Base-by-base conservation (phyloP, 2,888 invertebrate genomes). In the Chironomus riparius region DNA sequence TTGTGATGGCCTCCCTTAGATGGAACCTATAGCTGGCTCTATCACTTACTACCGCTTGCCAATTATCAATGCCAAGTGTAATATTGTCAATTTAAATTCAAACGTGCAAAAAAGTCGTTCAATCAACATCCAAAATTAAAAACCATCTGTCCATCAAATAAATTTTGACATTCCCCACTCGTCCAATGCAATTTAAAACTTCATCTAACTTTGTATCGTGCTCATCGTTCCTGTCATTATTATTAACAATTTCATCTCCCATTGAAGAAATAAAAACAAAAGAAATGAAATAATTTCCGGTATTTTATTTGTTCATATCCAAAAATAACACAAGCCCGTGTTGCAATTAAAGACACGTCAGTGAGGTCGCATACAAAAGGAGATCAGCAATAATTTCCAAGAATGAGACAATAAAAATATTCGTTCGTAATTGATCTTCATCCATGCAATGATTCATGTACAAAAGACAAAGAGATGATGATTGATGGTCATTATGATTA, bases 271-370 rank as follows among this genome's bases (percentile, higher is more conserved):
- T 38, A 38, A 38, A 38, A 38, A 38, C 38, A 38, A 38, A 38
- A 38, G 38, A 38, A 38, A 38, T 56, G 18, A 65, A 65, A 65
- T 65, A 65, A 65, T 65, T 65, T 65, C 65, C 65, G 65, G 65
- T 65, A 21, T 65, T 65, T 65, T 24, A 5, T 65, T 56, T 56
- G 4, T 28, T 28, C 28, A 38, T 38, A 38, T 56, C 15, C 7
- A 50, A 50, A 50, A 15, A 56, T 56, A 56, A 38, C 38, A 38
- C 38, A 38, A 65, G 24, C 21, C 21, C 65, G 65, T 65, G 65
- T 65, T 65, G 65, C 65, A 65, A 65, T 65, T 65, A 65, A 65
- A 65, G 65, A 65, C 65, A 65, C 65, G 65, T 65, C 65, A 65
- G 21, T 24, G 65, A 65, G 65, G 65, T 65, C 65, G 65, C 24